Percentiles rank a stretch among this genome's conserved stretches.
Conservation (phyloP, 1,140 invertebrate genomes). For the Pogonomyrmex californicus region DNA sequence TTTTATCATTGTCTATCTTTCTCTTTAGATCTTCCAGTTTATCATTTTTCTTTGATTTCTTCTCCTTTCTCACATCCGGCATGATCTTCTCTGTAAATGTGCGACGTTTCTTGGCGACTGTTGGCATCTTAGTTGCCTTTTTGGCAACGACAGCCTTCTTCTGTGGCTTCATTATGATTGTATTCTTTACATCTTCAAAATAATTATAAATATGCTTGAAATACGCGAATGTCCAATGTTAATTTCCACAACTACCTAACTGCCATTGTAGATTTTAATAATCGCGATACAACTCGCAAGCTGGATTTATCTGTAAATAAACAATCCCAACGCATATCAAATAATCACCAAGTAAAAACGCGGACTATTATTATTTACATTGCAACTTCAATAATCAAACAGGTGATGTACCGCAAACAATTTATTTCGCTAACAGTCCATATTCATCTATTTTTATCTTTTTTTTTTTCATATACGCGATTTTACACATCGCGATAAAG, state of each 20-base stretch:
- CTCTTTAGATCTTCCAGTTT: slow-evolving; percentile 68
- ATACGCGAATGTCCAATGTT: slow-evolving; percentile 35
- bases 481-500: not conserved
- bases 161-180: slow-evolving; percentile 85
- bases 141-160: slow-evolving; percentile 85
- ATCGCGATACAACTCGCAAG: slow-evolving; percentile 55
- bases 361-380: not conserved
- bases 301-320: slow-evolving; percentile 73
- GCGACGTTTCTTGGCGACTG: slow-evolving; percentile 84
- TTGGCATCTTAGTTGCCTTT: slow-evolving; percentile 85
- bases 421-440: not conserved
- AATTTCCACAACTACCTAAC: slow-evolving; percentile 79
- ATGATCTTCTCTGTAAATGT: slow-evolving; percentile 80
- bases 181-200: slow-evolving; percentile 83
- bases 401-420: not conserved
- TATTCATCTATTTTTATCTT: too few species aligned
- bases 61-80: slow-evolving; percentile 71
- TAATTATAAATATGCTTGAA: slow-evolving; percentile 65
- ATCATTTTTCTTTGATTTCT: slow-evolving; percentile 79
- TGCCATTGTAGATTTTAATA: slow-evolving; percentile 78
- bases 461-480: not conserved
- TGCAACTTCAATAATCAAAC: not conserved
- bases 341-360: not conserved
- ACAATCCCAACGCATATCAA: slow-evolving; percentile 46
- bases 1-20: slow-evolving; percentile 83